Evolutionary conservation across 2,113 vertebrate species (phyloP).

Genomic region (Synchiropus splendidus): DNA sequence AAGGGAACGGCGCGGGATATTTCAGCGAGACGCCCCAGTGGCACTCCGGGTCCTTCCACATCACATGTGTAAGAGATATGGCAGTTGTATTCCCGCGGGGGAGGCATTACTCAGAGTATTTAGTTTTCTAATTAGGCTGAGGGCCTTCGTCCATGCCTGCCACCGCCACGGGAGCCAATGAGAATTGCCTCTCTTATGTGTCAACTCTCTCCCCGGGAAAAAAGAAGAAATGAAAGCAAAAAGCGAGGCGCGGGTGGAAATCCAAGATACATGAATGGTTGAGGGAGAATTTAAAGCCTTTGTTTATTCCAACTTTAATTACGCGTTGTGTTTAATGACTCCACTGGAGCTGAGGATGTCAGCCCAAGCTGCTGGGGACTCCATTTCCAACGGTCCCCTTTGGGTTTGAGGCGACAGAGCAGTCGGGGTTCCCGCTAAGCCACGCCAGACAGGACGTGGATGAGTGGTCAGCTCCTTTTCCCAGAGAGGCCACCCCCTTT

Average conservation of each 20-base stretch:
- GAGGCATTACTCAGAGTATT: conserved; percentile 87
- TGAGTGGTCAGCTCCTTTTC: conserved; percentile 62
- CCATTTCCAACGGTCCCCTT: conserved; percentile 76
- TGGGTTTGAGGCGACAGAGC: conserved; percentile 70
- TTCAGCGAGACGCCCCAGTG: conserved; percentile 89
- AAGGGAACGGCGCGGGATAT: conserved; percentile 81
- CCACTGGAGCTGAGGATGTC: conserved; percentile 71
- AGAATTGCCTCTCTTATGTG: conserved; percentile 57
- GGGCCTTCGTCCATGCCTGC: conserved; percentile 64
- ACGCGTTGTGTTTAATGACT: conserved; percentile 74
- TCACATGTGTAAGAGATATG: conserved; percentile 88
- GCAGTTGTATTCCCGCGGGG: conserved; percentile 84
- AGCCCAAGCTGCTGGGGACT: conserved; percentile 74
- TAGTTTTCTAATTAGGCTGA: conserved; percentile 93
- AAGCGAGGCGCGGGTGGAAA: conserved; percentile 32
- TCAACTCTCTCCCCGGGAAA: conserved; percentile 50
- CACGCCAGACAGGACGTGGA: conserved; percentile 39
- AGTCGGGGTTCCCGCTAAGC: conserved; percentile 61
- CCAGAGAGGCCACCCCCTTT: conserved; percentile 51
- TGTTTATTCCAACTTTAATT: conserved; percentile 96
- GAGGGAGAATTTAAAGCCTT: conserved; percentile 45
- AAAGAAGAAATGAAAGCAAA: conserved; percentile 25
- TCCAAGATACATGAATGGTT: conserved; percentile 32
- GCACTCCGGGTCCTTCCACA: conserved; percentile 82
- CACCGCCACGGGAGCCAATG: conserved; percentile 53